Conservation (phyloP, 2,113 vertebrate species). For the Circaetus gallicus region DNA sequence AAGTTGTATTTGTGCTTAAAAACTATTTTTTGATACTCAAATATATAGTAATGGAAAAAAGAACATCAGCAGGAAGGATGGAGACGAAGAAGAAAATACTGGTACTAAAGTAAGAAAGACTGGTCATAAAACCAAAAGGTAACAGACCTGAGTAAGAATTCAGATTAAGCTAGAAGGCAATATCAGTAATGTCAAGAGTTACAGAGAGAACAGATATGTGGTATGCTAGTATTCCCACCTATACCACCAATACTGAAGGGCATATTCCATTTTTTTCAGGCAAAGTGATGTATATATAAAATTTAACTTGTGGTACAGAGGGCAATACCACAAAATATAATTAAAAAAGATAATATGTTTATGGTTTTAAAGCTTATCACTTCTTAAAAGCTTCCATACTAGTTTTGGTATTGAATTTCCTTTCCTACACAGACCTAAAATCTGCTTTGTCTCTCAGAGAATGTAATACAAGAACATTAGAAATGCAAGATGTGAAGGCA, state of each 20-base stretch:
- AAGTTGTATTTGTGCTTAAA: neutral
- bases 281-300: neutral
- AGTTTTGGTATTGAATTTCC: neutral
- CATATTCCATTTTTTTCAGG: neutral
- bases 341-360: neutral
- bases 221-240: neutral
- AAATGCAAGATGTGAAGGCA: neutral
- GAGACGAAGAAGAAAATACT: neutral
- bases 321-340: neutral
- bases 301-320: neutral
- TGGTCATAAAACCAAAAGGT: neutral
- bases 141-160: neutral
- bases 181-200: neutral
- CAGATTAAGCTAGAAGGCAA: neutral
- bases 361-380: neutral
- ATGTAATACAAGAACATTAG: neutral
- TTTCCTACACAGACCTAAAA: neutral
- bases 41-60: neutral
- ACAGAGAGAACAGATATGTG: neutral
- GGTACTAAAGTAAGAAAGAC: neutral
- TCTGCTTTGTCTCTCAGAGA: neutral
- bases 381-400: neutral
- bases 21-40: neutral
- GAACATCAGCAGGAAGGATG: neutral
- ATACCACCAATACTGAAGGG: neutral